These are phyloP conservation scores for Catharus ustulatus DNA, from an alignment of 2,797 vertebrate genomes.

Conservation along the genomic window DNA sequence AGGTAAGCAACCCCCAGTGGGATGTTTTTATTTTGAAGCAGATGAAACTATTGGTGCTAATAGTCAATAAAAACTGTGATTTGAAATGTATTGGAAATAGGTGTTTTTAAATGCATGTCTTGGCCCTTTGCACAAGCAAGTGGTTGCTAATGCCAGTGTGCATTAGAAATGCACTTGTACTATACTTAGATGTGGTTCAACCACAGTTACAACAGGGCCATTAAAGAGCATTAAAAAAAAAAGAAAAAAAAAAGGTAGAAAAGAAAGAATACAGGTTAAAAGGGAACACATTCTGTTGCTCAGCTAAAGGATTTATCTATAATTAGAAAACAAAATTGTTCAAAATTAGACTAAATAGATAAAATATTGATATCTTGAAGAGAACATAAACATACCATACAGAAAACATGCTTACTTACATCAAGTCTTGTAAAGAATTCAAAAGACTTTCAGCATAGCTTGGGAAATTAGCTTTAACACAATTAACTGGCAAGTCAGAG, in stretches of 20 bases:
- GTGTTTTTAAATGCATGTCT: constrained; percentile 9
- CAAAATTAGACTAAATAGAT: constrained; percentile 30
- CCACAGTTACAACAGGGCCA: constrained; percentile 47
- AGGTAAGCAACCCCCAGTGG: neutral
- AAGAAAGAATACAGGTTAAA: constrained; percentile 57
- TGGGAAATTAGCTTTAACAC: neutral
- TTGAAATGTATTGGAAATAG: constrained; percentile 13
- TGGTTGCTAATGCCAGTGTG: constrained; percentile 13
- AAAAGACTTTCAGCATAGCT: neutral
- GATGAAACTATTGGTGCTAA: neutral
- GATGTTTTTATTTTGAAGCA: neutral
- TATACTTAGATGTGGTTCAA: constrained; percentile 63
- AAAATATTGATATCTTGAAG: constrained; percentile 50
- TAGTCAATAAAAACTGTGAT: neutral
- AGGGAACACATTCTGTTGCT: constrained; percentile 35
- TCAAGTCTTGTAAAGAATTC: neutral
- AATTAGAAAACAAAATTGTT: constrained; percentile 49
- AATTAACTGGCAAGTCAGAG: neutral
- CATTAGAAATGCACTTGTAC: constrained; percentile 36
- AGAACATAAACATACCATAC: neutral
- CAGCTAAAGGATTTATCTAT: constrained; percentile 49
- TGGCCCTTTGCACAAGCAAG: constrained; percentile 18
- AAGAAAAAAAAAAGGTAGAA: neutral
- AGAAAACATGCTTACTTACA: constrained; percentile 5
- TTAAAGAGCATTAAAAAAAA: constrained; percentile 51